Evolutionary conservation across 2,888 invertebrate genomes (phyloP).

Genomic region (Scaptomyza polygonia): DNA sequence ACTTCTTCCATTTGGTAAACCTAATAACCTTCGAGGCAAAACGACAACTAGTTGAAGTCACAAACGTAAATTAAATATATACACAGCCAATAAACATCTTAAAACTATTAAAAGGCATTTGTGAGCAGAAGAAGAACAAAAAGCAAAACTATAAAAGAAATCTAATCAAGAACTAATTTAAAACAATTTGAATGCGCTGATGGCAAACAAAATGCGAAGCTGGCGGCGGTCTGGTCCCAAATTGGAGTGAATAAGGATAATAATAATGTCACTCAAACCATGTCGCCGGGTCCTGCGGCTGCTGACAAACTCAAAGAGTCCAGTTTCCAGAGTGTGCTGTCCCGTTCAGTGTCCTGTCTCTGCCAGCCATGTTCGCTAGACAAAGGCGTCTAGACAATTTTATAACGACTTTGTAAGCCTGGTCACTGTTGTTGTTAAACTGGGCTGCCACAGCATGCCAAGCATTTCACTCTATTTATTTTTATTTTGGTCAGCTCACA

Average conservation of each 20-base stretch:
- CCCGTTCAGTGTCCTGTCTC: constrained; percentile 13
- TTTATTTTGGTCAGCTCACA: constrained; percentile 45
- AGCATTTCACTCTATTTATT: constrained; percentile 34
- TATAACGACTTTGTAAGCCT: constrained; percentile 62
- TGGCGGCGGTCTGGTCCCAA: constrained; percentile 22
- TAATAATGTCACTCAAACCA: constrained; percentile 62
- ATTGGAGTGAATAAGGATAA: constrained; percentile 50
- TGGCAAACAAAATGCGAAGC: constrained; percentile 59
- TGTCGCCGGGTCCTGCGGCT: constrained; percentile 19
- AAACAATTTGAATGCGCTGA: constrained; percentile 66
- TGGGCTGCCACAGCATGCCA: constrained; percentile 39
- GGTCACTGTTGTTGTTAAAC: constrained; percentile 1
- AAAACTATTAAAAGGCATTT: not conserved
- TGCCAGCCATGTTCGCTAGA: constrained; percentile 51
- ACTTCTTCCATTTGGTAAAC: not conserved
- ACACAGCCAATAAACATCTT: constrained; percentile 10
- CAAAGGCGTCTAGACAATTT: constrained; percentile 75
- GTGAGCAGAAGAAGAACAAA: not conserved
- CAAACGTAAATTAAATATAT: no score
- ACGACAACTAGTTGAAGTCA: constrained; percentile 3
- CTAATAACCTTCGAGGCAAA: no score
- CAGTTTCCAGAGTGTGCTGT: not conserved
- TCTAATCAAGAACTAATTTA: constrained; percentile 72
- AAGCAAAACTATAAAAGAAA: constrained; percentile 40
- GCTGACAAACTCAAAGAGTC: constrained; percentile 1